Conservation (phyloP, 1,140 invertebrate genomes). For the Phortica variegata region DNA sequence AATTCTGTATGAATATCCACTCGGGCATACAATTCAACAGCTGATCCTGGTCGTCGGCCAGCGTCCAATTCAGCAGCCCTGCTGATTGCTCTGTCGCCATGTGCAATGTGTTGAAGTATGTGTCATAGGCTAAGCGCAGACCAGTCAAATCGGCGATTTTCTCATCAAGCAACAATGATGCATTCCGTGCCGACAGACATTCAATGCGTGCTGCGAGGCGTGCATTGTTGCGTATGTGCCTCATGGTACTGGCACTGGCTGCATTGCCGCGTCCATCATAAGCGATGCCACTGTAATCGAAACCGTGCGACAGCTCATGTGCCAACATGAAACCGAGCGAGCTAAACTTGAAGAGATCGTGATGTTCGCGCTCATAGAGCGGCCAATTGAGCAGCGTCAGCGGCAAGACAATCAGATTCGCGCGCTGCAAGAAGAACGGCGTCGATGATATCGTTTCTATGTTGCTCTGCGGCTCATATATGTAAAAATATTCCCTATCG, state of each 20-base stretch:
- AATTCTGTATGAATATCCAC: conserved; percentile 24
- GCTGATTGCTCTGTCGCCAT: too few species aligned
- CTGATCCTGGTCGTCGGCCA: background rate
- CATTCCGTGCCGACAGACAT: conserved; percentile 1
- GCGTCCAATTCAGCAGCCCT: too few species aligned
- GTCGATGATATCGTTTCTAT: conserved; percentile 23
- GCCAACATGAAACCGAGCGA: conserved; percentile 28
- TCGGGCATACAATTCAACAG: background rate
- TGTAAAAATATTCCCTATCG: background rate
- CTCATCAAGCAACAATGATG: conserved; percentile 10
- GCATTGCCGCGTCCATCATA: conserved; percentile 5
- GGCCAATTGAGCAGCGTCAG: conserved; percentile 17
- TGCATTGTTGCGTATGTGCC: background rate
- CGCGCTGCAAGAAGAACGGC: conserved; percentile 16
- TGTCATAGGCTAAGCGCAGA: conserved; percentile 19
- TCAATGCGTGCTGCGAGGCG: background rate
- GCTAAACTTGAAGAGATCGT: conserved; percentile 13
- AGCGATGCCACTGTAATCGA: conserved; percentile 3
- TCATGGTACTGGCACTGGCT: rapidly evolving
- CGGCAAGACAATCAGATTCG: conserved; percentile 25
- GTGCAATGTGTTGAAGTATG: conserved; percentile 7
- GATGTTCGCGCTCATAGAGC: conserved; percentile 14
- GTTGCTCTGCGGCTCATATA: conserved; percentile 2
- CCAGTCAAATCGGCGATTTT: conserved; percentile 29
- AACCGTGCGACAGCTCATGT: conserved; percentile 32